A percentile compares a stretch with the other conserved stretches of the same genome.
These are phyloP conservation scores for Pseudachorutes palmiensis DNA, from an alignment of 1,140 invertebrate genomes.

Conservation along the genomic window DNA sequence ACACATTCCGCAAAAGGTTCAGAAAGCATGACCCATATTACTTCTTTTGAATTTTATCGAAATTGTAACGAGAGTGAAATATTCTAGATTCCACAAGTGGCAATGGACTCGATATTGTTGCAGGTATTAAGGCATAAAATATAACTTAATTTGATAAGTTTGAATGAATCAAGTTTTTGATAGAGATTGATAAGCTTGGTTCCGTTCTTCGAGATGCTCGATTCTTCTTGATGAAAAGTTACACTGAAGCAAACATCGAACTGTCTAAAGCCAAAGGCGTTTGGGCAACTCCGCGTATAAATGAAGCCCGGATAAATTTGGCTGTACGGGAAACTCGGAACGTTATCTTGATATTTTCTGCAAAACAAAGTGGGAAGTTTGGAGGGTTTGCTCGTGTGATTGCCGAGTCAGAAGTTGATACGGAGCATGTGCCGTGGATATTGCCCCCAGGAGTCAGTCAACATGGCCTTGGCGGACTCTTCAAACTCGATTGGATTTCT, in stretches of 20 bases:
- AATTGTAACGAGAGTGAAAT: no score
- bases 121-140: conserved; percentile 15
- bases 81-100: no score
- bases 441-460: conserved; percentile 87
- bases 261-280: conserved; percentile 91
- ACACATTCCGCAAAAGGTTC: neutral
- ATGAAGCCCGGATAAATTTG: conserved; percentile 92
- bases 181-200: conserved; percentile 83
- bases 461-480: conserved; percentile 87
- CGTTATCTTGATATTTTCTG: conserved; percentile 91
- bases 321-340: conserved; percentile 85
- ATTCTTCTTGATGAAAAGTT: conserved; percentile 96
- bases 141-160: conserved; percentile 18
- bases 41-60: neutral
- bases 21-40: no score
- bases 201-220: conserved; percentile 89
- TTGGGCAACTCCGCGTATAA: conserved; percentile 94
- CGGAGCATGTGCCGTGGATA: conserved; percentile 90
- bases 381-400: conserved; percentile 82
- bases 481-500: conserved; percentile 94
- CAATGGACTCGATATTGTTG: no score
- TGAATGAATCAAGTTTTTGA: no score
- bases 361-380: conserved; percentile 90
- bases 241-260: conserved; percentile 93
- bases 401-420: no score